Conservation (phyloP, 2,888 invertebrate genomes). For the Limnephilus rhombicus region DNA sequence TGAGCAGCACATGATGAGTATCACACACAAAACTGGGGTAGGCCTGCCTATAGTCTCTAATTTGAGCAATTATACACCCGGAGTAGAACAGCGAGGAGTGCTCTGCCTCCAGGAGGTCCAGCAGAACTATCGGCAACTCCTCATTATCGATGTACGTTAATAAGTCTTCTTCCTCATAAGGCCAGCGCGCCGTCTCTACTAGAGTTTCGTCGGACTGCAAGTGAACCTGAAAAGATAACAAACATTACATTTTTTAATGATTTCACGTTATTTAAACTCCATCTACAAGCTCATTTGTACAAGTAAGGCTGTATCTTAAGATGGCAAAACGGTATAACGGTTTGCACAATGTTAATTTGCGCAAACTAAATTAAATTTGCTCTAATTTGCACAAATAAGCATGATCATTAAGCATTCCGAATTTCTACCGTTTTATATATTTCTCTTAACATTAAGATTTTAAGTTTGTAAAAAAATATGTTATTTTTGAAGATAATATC, state of each 20-base stretch:
- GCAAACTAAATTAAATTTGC: too few relatives aligned
- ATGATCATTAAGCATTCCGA: too few relatives aligned
- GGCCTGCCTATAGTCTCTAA: slow-evolving; percentile 91
- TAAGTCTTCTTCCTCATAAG: slow-evolving; percentile 93
- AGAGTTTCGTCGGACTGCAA: slow-evolving; percentile 79
- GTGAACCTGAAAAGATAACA: slow-evolving; percentile 69
- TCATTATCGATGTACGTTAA: slow-evolving; percentile 93
- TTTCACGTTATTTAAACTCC: neutral
- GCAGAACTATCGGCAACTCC: slow-evolving; percentile 91
- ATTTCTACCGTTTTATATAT: too few relatives aligned
- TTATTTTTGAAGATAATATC: too few relatives aligned
- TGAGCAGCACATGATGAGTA: slow-evolving; percentile 91
- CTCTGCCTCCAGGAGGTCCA: slow-evolving; percentile 90
- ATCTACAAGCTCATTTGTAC: too few relatives aligned
- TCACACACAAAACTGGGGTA: slow-evolving; percentile 88
- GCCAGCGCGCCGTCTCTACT: slow-evolving; percentile 88
- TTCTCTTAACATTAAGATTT: too few relatives aligned
- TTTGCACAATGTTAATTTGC: too few relatives aligned
- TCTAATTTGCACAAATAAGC: too few relatives aligned
- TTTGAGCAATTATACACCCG: slow-evolving; percentile 94
- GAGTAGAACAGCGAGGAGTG: slow-evolving; percentile 93
- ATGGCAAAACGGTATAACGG: too few relatives aligned
- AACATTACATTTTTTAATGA: neutral
- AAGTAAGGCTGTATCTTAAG: too few relatives aligned
- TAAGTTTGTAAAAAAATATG: too few relatives aligned